Base-by-base conservation (phyloP, 1,140 invertebrate species). In the Drosophila kikkawai region DNA sequence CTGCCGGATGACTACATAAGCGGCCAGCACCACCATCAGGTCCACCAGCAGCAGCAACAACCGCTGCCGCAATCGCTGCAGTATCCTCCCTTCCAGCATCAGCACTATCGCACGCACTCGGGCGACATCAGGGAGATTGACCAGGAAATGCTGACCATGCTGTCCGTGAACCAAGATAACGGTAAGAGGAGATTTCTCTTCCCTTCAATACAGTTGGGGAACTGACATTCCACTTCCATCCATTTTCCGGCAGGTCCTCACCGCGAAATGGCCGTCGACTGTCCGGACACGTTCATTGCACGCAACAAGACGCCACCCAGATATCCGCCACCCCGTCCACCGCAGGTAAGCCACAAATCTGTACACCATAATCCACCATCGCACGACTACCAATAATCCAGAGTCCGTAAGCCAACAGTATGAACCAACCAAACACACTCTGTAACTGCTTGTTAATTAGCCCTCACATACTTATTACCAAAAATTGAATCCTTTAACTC, bases 201-300 rank as follows among this genome's bases (percentile, higher is more conserved):
- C 13, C 13, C 13, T 8, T 3, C 19, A 2, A 34, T 39, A n/a
- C 15, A 39, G 9, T 22, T 2, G 17, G 22, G 15, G 6, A 29
- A 36, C 55, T 32, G 11, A 32, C 42, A 19, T 37, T 37, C 6
- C 44, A 29, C 37, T 36, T n/a, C 26, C 12, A 19, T 34, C 6
- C 42, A 11, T 42, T 26, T 37, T 93, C 93, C 93, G 60, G 26
- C 55, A 95, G 95, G 96, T 93, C 96, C 97, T 90, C 97, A 97
- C 94, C 96, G 97, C 91, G 99, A 99, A 95, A 98, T 99, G 97
- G 97, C 99, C 87, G 98, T 99, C 91, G 99, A 99, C 94, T 98
- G 99, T 74, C 99, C 99, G 86, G 98, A 99, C 91, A 96, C 96
- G 88, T 99, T 99, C 94, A 96, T 99, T 79, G 97, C 95, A 78